These are phyloP conservation scores for Campoletis raptor DNA, from an alignment of 2,888 invertebrate genomes.

Conservation along the genomic window DNA sequence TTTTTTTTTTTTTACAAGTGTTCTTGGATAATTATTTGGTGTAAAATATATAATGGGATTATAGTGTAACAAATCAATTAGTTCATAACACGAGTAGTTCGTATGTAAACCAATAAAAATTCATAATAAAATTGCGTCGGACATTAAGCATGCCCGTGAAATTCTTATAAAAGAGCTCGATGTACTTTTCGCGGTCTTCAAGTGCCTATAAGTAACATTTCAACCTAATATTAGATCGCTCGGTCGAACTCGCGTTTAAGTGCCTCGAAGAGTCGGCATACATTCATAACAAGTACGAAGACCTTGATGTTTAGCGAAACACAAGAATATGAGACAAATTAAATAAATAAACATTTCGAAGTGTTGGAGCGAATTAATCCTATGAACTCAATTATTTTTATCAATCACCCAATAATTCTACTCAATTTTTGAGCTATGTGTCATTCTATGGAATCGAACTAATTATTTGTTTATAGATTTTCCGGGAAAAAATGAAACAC, in stretches of 20 bases:
- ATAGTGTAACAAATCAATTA: not conserved
- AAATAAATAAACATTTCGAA: not conserved
- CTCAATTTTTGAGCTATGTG: not conserved
- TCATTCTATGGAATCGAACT: not conserved
- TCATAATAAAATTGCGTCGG: conserved; percentile 1
- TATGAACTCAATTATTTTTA: not conserved
- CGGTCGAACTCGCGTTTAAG: conserved; percentile 22
- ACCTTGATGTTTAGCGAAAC: conserved; percentile 49
- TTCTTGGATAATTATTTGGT: no score
- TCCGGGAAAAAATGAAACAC: not conserved
- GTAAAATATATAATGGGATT: not conserved
- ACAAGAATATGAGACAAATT: conserved; percentile 2
- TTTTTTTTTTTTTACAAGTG: no score
- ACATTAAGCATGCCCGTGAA: conserved; percentile 13
- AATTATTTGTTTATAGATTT: not conserved
- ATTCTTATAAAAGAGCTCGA: conserved; percentile 15
- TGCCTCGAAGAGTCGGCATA: conserved; percentile 24
- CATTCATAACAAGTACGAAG: conserved; percentile 30
- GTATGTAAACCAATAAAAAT: not conserved
- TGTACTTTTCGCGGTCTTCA: conserved; percentile 8
- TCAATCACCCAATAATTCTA: not conserved
- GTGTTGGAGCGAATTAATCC: not conserved
- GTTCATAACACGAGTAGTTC: not conserved
- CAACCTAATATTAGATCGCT: conserved; percentile 53
- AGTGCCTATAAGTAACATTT: conserved; percentile 27